Percentiles rank a stretch among this genome's conserved stretches.
Conservation (phyloP, 2,888 invertebrate genomes). For the Willowsia nigromaculata region DNA sequence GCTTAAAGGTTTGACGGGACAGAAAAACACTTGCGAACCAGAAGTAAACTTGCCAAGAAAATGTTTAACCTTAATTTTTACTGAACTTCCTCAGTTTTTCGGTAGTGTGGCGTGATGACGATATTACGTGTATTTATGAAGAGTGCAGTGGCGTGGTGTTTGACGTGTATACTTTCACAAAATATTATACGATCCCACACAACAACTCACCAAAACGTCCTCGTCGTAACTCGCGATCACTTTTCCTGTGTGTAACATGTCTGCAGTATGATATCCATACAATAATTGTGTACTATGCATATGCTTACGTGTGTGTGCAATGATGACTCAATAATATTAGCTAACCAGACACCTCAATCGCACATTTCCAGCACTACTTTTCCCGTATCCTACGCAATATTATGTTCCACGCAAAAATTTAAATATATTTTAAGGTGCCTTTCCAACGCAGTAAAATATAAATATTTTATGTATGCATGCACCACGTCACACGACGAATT, state of each 20-base stretch:
- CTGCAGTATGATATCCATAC: no score
- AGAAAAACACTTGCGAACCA: not conserved
- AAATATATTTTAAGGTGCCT: not conserved
- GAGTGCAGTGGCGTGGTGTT: slow-evolving; percentile 10
- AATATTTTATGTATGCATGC: not conserved
- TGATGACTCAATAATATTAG: not conserved
- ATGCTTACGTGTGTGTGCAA: not conserved
- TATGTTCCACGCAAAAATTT: not conserved
- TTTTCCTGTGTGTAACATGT: not conserved
- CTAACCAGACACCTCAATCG: not conserved
- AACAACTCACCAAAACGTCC: not conserved
- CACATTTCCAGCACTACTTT: not conserved
- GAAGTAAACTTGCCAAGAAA: slow-evolving; percentile 63
- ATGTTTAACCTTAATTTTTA: slow-evolving; percentile 45
- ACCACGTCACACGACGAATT: no score
- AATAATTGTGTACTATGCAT: not conserved
- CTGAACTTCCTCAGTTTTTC: not conserved
- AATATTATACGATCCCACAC: not conserved
- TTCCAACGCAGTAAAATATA: not conserved
- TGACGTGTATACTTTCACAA: not conserved
- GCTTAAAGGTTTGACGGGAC: not conserved
- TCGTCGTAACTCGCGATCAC: no score
- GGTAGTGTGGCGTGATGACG: not conserved
- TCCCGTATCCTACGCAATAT: not conserved
- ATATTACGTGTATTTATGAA: not conserved